These are phyloP conservation scores for Premnoplex brunnescens DNA, from an alignment of 2,797 vertebrate species.

Conservation along the genomic window DNA sequence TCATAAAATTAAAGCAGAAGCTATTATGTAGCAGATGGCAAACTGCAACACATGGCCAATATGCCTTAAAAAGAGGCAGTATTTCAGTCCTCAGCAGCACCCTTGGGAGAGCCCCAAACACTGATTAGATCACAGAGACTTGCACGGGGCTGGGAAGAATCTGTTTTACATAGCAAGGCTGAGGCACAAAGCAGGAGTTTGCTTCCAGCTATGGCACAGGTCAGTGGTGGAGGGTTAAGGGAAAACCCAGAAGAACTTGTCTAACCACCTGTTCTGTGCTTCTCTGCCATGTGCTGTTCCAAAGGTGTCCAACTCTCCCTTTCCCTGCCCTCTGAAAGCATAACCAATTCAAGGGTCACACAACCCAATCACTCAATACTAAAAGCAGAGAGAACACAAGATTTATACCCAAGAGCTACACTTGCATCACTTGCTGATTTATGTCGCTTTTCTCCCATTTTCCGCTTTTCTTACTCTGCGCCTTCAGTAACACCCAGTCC, in stretches of 20 bases:
- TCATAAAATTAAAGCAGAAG: neutral
- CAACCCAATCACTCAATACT: neutral
- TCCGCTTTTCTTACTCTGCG: neutral
- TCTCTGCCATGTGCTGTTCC: neutral
- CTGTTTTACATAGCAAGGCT: neutral
- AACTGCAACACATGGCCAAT: neutral
- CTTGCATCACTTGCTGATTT: neutral
- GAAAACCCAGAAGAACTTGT: conserved; percentile 3
- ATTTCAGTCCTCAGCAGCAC: neutral
- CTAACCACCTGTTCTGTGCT: neutral
- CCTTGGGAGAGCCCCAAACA: neutral
- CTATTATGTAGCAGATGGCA: conserved; percentile 5
- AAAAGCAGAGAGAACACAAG: neutral
- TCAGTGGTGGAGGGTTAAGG: neutral
- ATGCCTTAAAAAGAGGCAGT: neutral
- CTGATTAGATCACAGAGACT: neutral
- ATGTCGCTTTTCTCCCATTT: neutral
- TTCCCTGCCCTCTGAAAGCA: neutral
- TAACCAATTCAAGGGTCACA: neutral
- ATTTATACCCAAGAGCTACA: neutral
- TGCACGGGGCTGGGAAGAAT: neutral
- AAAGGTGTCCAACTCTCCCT: neutral
- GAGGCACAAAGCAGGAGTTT: neutral
- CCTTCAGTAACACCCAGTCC: neutral
- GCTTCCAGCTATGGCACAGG: neutral